Base-by-base conservation (phyloP, 1,140 invertebrate species). In the Drosophila kanapiae region DNA sequence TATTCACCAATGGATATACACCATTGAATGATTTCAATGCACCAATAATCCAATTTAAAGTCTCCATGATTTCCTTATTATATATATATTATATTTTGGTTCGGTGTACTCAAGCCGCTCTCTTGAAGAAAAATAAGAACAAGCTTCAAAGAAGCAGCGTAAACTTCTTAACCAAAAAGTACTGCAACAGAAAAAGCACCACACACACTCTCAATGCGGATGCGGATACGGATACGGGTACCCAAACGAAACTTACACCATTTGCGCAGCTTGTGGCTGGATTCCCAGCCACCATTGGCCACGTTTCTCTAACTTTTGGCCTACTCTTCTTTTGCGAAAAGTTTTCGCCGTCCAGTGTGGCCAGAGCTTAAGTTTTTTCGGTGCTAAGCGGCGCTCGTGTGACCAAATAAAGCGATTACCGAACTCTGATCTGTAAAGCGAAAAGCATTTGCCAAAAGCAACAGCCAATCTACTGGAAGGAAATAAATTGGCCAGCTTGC, bases 81-180 rank as follows among this genome's bases (percentile, higher is more conserved):
- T 45, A 23, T 45, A 6, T 23, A 23, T 23, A 23, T 23, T 29
- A 29, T 16, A 16, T 43, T 16, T 42, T 2, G 2, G 0, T n/a
- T 10, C n/a, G 10, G 59, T 77, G 65, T 31, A 58, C 23, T 67
- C 10, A 42, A 14, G 23, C 45, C 10, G 23, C 29, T 38, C 16
- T 31, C 27, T 27, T 16, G 9, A 23, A 54, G 27, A 58, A 64
- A 54, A 40, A 29, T 49, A 47, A 48, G 45, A 49, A n/a, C 42
- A 37, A 37, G 16, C 40, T 47, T 18, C 31, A 11, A 67, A 62
- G 63, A 23, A 58, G 38, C 29, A 61, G 62, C 61, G 48, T 59
- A 82, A 87, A 87, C 49, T 85, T 85, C 79, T 79, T 82, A 65
- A 48, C 75, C 79, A 18, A 82, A 84, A 87, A 83, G 74, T 56